phyloP scores from a whole-genome alignment of 2,113 vertebrate species.

The Tetraodon nigroviridis region DNA sequence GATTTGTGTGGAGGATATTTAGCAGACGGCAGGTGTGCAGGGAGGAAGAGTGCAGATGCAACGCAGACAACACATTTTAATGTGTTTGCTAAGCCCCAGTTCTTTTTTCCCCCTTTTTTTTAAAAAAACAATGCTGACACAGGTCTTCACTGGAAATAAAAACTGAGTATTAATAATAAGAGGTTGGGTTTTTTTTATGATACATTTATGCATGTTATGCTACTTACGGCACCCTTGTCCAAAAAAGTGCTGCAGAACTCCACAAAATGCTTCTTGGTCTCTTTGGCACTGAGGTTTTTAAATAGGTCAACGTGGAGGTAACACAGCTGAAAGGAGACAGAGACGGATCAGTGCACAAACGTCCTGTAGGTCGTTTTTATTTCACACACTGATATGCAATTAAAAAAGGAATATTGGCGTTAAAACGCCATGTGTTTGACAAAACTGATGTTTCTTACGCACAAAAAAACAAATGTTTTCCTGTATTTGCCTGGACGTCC shows the following conservation, averaged over 20 bases:
- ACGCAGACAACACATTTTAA: constrained; percentile 3
- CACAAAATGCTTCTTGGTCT: constrained; percentile 83
- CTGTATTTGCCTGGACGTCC: background rate
- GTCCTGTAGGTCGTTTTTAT: too few species aligned
- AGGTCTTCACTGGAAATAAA: too few species aligned
- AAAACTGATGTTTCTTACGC: background rate
- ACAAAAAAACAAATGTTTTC: background rate
- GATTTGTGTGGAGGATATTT: constrained; percentile 12
- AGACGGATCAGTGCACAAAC: background rate
- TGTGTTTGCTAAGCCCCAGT: too few species aligned
- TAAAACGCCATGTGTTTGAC: too few species aligned
- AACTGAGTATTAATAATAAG: too few species aligned
- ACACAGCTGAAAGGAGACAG: constrained; percentile 75
- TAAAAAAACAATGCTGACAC: too few species aligned
- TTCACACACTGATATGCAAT: too few species aligned
- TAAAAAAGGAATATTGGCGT: too few species aligned
- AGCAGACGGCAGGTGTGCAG: constrained; percentile 28
- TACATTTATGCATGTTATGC: background rate
- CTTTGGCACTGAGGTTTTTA: constrained; percentile 77
- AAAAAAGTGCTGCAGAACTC: constrained; percentile 86
- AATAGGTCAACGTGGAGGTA: constrained; percentile 85
- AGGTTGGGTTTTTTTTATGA: too few species aligned
- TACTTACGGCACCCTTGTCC: constrained; percentile 87
- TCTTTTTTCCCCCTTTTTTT: too few species aligned
- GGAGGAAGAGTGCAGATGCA: background rate